A percentile compares a stretch with the other conserved stretches of the same genome.
Evolutionary conservation across 2,888 invertebrate species (phyloP).

Genomic region (Pelosia muscerda): DNA sequence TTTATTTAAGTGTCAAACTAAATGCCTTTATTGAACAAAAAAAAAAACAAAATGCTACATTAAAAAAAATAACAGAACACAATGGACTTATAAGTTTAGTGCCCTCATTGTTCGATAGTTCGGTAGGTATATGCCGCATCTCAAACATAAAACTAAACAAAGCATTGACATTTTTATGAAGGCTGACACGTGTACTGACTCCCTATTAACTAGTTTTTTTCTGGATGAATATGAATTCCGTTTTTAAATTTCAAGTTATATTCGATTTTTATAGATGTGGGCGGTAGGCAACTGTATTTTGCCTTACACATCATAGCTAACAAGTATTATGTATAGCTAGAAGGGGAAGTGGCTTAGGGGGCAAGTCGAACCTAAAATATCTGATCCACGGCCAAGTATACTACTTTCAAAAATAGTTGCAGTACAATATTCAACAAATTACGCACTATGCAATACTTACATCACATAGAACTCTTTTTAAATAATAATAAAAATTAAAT

Average conservation of each 20-base stretch:
- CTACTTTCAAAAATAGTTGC: too few species aligned
- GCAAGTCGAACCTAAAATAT: too few species aligned
- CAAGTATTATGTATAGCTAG: neutral
- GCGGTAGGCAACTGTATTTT: neutral
- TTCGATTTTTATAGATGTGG: neutral
- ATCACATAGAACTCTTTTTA: too few species aligned
- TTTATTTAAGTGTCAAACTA: neutral
- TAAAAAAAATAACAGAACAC: slow-evolving; percentile 68
- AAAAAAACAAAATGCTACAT: slow-evolving; percentile 1
- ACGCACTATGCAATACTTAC: too few species aligned
- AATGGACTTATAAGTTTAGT: slow-evolving; percentile 59
- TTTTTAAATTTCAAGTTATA: slow-evolving; percentile 17
- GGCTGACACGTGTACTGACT: slow-evolving; percentile 63
- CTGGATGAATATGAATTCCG: slow-evolving; percentile 29
- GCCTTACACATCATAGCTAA: too few species aligned
- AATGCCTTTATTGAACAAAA: neutral
- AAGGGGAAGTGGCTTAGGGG: too few species aligned
- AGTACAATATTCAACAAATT: too few species aligned
- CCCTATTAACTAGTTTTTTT: slow-evolving; percentile 52
- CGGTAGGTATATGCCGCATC: slow-evolving; percentile 77
- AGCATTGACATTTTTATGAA: slow-evolving; percentile 76
- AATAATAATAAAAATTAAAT: too few species aligned
- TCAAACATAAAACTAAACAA: slow-evolving; percentile 64
- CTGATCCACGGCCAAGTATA: too few species aligned
- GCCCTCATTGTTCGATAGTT: slow-evolving; percentile 68